A percentile compares a stretch with the other conserved stretches of the same genome.
Evolutionary conservation across 2,797 vertebrate species (phyloP).

Genomic region (Lacerta agilis): DNA sequence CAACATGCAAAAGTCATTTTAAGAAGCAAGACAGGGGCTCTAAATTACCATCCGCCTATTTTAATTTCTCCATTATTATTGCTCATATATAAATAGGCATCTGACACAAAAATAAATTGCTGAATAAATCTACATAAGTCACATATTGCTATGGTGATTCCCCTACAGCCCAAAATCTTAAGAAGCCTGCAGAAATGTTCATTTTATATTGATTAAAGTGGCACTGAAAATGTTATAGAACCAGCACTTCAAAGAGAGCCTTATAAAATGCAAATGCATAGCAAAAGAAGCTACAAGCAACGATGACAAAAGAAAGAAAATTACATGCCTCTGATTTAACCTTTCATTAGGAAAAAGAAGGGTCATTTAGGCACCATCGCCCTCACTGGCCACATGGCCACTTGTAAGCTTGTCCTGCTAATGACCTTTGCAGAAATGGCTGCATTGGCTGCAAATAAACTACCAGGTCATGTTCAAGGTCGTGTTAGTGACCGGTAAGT

Average conservation of each 20-base stretch:
- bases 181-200: neutral
- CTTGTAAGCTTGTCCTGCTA: neutral
- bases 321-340: neutral
- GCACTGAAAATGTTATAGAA: neutral
- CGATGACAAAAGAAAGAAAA: neutral
- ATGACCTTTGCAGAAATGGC: neutral
- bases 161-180: neutral
- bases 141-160: neutral
- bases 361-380: neutral
- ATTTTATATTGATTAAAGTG: neutral
- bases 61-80: neutral
- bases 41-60: neutral
- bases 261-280: neutral
- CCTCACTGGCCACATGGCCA: neutral
- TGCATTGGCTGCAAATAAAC: no score
- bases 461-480: no score
- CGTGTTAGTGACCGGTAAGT: no score
- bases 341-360: neutral
- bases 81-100: neutral
- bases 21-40: neutral
- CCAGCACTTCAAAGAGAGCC: neutral
- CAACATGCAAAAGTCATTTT: neutral
- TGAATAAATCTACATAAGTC: neutral
- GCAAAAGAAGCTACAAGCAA: neutral
- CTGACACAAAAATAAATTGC: no score